These are phyloP conservation scores for Cantharis lateralis DNA, from an alignment of 2,888 invertebrate species.

Conservation along the genomic window DNA sequence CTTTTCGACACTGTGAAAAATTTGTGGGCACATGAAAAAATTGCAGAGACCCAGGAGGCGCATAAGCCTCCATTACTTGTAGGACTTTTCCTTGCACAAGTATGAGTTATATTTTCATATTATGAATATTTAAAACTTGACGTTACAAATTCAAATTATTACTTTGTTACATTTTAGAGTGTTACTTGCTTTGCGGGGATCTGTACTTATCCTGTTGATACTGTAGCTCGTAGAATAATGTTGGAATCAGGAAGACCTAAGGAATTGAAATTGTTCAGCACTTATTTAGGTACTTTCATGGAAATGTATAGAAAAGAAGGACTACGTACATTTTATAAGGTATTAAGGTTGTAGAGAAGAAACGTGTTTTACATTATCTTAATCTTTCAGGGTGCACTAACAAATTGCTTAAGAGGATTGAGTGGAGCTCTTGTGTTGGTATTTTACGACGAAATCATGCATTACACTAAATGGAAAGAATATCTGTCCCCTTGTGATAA, in stretches of 20 bases:
- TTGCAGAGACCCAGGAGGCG: background rate
- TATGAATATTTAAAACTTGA: background rate
- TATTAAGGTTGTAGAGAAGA: background rate
- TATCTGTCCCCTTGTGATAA: slow-evolving; percentile 8
- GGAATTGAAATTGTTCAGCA: slow-evolving; percentile 10
- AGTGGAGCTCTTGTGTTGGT: slow-evolving; percentile 34
- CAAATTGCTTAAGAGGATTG: slow-evolving; percentile 26
- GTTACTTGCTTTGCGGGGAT: slow-evolving; percentile 20
- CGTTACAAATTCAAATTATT: background rate
- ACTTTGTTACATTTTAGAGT: background rate
- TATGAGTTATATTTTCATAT: background rate
- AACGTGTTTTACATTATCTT: background rate
- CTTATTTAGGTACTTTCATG: slow-evolving; percentile 1
- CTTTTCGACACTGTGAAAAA: slow-evolving; percentile 29
- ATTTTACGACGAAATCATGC: slow-evolving; percentile 32
- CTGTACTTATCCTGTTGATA: slow-evolving; percentile 30
- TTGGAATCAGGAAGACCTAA: slow-evolving; percentile 27
- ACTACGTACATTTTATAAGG: slow-evolving; percentile 31
- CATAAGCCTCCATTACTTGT: slow-evolving; percentile 20
- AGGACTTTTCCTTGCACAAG: slow-evolving; percentile 27
- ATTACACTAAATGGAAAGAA: slow-evolving; percentile 30
- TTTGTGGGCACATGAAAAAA: background rate
- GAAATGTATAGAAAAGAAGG: slow-evolving; percentile 22
- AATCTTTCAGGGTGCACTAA: background rate
- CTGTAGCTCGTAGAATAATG: slow-evolving; percentile 30